A percentile compares a stretch with the other conserved stretches of the same genome.
Conservation (phyloP, 2,888 invertebrate species). For the Stenoptilia bipunctidactyla region DNA sequence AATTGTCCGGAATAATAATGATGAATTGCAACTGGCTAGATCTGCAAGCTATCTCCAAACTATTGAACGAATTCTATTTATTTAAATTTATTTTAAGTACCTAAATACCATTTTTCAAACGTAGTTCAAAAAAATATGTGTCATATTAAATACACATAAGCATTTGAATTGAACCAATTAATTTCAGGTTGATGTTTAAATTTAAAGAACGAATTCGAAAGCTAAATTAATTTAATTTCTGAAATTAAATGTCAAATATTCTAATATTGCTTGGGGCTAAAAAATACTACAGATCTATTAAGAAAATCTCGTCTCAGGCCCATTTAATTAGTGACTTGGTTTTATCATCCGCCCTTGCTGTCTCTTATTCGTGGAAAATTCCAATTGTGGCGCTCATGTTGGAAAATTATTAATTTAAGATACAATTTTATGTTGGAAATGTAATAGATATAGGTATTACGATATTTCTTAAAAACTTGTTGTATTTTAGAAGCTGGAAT, state of each 20-base stretch:
- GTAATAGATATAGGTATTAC: too few relatives aligned
- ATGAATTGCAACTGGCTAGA: conserved; percentile 67
- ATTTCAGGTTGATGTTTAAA: too few relatives aligned
- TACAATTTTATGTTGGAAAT: not conserved
- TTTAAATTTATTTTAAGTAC: not conserved
- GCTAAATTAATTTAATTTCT: too few relatives aligned
- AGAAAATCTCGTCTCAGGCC: conserved; percentile 52
- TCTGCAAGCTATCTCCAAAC: conserved; percentile 55
- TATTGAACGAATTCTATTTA: conserved; percentile 40
- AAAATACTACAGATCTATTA: conserved; percentile 54
- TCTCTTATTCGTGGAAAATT: conserved; percentile 49
- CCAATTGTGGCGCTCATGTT: conserved; percentile 50
- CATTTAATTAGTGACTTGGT: conserved; percentile 67
- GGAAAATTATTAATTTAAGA: conserved; percentile 43
- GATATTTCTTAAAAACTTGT: conserved; percentile 19
- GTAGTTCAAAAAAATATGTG: too few relatives aligned
- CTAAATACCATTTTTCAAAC: too few relatives aligned
- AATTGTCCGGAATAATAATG: conserved; percentile 73
- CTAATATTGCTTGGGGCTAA: too few relatives aligned
- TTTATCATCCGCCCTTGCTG: conserved; percentile 57
- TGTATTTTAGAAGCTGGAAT: not conserved
- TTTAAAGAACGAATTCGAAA: too few relatives aligned
- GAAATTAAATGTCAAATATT: too few relatives aligned
- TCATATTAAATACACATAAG: too few relatives aligned
- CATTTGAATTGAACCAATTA: too few relatives aligned